Percentiles rank a stretch among this genome's conserved stretches.
Evolutionary conservation across 2,797 vertebrate genomes (phyloP).

Genomic region (Margarornis squamiger): DNA sequence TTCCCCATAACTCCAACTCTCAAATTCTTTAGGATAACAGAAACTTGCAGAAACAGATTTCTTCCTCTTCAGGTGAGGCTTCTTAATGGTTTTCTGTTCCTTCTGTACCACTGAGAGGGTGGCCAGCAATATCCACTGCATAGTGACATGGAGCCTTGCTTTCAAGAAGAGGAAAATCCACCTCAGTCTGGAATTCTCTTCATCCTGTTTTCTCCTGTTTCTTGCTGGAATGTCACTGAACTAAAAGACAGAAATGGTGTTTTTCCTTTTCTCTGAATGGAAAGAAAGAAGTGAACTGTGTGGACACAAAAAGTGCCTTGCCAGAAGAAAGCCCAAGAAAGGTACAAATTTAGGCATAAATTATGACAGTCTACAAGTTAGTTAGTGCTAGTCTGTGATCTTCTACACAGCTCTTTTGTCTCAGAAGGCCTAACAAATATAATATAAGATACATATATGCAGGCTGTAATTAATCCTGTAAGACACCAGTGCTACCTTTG

Average conservation of each 20-base stretch:
- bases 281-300: background rate
- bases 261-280: background rate
- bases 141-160: background rate
- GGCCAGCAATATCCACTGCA: background rate
- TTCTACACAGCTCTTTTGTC: background rate
- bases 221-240: background rate
- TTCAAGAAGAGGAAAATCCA: background rate
- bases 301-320: rapidly evolving
- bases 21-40: background rate
- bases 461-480: background rate
- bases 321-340: background rate
- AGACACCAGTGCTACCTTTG: background rate
- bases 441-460: background rate
- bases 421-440: background rate
- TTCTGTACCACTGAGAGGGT: background rate
- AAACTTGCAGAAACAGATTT: background rate
- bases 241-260: background rate
- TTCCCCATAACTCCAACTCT: background rate
- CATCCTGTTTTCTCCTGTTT: background rate
- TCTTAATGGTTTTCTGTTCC: background rate
- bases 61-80: background rate
- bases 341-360: background rate
- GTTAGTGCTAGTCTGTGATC: background rate
- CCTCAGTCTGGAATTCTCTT: background rate
- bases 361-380: background rate